Conservation (phyloP, 2,888 invertebrate genomes). For the Tachystola acroxantha region DNA sequence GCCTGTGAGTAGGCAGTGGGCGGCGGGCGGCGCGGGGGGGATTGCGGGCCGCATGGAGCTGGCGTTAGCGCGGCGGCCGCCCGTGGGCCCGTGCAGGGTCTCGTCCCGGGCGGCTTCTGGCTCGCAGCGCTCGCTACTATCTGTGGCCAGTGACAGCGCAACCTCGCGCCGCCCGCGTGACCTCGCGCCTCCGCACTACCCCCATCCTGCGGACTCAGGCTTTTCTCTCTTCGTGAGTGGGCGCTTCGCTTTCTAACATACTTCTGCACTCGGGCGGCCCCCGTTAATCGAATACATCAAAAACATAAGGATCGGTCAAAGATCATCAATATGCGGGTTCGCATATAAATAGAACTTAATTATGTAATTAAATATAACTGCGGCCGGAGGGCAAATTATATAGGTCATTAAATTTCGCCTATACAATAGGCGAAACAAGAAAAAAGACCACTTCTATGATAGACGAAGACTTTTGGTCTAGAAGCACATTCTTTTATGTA, state of each 20-base stretch:
- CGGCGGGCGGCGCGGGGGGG: slow-evolving; percentile 27
- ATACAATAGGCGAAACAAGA: no score
- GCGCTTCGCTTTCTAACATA: slow-evolving; percentile 74
- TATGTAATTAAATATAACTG: no score
- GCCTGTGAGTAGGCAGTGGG: slow-evolving; percentile 29
- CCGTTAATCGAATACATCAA: slow-evolving; percentile 15
- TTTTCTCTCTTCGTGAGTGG: slow-evolving; percentile 77
- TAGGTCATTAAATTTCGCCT: no score
- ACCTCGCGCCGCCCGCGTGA: slow-evolving; percentile 65
- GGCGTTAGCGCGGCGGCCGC: slow-evolving; percentile 41
- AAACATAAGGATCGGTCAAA: no score
- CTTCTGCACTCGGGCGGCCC: slow-evolving; percentile 39
- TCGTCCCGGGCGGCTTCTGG: slow-evolving; percentile 41
- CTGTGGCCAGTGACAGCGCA: slow-evolving; percentile 73
- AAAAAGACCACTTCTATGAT: no score
- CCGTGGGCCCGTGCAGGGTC: slow-evolving; percentile 46
- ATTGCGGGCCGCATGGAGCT: slow-evolving; percentile 28
- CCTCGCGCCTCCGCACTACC: slow-evolving; percentile 56
- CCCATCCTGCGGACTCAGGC: slow-evolving; percentile 60
- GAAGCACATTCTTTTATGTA: no score
- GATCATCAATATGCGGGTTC: no score
- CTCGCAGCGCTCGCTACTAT: slow-evolving; percentile 72
- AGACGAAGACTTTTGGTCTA: no score
- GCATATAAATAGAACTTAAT: no score
- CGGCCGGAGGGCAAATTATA: no score